Base-by-base conservation (phyloP, 2,113 vertebrate genomes). In the Podarcis cretensis region DNA sequence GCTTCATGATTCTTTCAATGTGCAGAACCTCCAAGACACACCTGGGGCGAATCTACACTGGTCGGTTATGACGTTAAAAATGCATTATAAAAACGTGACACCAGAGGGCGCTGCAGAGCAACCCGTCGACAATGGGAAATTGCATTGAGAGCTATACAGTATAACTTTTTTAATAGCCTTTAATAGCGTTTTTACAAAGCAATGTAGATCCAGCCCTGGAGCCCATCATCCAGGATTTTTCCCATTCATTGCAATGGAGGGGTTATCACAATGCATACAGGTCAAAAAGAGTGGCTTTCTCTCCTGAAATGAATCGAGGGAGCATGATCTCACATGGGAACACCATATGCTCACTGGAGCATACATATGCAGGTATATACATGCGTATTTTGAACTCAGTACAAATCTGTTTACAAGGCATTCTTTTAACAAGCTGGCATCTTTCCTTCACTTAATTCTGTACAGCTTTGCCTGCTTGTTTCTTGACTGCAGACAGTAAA, bases 381-480 rank as follows among this genome's bases (percentile, higher is more conserved):
- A 59, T 16, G 20, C 16, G 5, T 4, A 0, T 30, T 48, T 23
- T 35, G 7, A 8, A 40, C 27, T 71, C 79, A n/a, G 5, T 1
- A 18, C 30, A 30, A 35, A 65, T 79, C 57, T 43, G 18, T 54
- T 32, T 71, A 3, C 16, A 54, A 13, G 21, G 40, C 37, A 21
- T 54, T 16, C 48, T 43, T 40, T 40, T 27, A 37, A 54, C 5
- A 13, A 25, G 32, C 27, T 43, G 82, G 27, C 37, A 48, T 63
- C 63, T 63, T 27, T 32, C 16, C 30, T 63, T 8, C 30, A 10
- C 12, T 5, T 59, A 12, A 20, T 79, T 88, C 87, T 89, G 40
- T 85, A 89, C 40, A 86, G 37, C 74, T 85, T 10, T 89, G 78
- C 85, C 69, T 89, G 84, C 84, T 40, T 88, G 86, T 74, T 82